Conservation (phyloP, 2,888 invertebrate genomes). For the Volucella bombylans region DNA sequence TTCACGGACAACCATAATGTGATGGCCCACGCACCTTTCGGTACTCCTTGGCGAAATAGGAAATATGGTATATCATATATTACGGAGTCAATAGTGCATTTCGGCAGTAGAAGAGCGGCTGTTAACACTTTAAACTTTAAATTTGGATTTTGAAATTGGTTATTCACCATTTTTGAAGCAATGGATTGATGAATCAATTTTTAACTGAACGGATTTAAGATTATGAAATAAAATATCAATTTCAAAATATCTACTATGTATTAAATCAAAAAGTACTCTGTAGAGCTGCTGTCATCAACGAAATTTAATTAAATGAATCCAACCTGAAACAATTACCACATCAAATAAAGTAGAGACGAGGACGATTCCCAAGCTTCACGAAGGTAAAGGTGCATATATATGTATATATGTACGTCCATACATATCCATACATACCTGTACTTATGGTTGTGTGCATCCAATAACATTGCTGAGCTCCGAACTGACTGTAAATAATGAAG, state of each 20-base stretch:
- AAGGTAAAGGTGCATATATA: constrained; percentile 14
- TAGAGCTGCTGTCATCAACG: constrained; percentile 14
- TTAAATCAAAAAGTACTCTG: neutral
- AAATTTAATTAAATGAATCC: constrained; percentile 57
- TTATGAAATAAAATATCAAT: no score
- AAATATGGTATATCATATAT: no score
- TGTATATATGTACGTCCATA: neutral
- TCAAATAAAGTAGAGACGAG: constrained; percentile 23
- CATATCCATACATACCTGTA: neutral
- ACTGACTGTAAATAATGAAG: constrained; percentile 55
- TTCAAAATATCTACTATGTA: no score
- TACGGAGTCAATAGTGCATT: no score
- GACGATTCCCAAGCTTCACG: constrained; percentile 18
- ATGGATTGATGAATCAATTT: no score
- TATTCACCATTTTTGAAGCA: no score
- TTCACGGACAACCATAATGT: no score
- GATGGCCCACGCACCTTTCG: no score
- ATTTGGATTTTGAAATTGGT: neutral
- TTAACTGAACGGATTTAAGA: no score
- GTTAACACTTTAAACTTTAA: neutral
- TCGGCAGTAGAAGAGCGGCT: no score
- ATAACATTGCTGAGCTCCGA: constrained; percentile 38
- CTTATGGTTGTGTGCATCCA: neutral
- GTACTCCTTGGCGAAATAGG: no score
- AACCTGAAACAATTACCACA: constrained; percentile 43